Evolutionary conservation across 2,113 vertebrate genomes (phyloP).

Genomic region (Oreocharis arfaki): DNA sequence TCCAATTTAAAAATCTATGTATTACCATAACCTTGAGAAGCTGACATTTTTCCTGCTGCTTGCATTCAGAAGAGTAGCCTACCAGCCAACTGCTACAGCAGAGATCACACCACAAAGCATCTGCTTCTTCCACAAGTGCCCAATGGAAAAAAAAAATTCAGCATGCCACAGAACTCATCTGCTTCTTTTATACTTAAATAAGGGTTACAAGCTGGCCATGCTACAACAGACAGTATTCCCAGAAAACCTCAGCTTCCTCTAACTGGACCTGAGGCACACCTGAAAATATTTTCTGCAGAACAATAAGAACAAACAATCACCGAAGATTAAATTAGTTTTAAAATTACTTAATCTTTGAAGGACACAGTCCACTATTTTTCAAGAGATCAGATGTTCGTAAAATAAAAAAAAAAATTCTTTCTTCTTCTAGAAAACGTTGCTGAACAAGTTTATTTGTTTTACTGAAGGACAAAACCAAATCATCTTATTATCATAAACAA

Average conservation of each 20-base stretch:
- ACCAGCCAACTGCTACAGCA: slow-evolving; percentile 1
- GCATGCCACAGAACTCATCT: background rate
- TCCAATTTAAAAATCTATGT: background rate
- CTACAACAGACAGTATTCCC: background rate
- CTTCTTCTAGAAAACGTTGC: background rate
- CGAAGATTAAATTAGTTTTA: background rate
- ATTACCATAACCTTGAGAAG: background rate
- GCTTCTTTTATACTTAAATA: background rate
- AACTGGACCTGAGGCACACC: background rate
- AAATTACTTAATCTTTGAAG: background rate
- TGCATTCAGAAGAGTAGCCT: background rate
- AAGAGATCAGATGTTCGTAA: background rate
- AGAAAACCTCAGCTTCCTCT: background rate
- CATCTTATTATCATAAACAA: background rate
- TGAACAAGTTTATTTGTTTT: background rate
- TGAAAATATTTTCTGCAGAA: background rate
- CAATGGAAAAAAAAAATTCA: background rate
- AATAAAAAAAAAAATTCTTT: background rate
- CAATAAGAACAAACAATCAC: background rate
- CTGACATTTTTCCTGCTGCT: background rate
- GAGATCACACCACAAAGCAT: background rate
- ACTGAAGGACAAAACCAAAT: background rate
- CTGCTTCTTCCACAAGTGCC: background rate
- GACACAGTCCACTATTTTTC: background rate
- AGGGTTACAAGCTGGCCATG: background rate